Percentiles rank a stretch among this genome's conserved stretches.
Conservation (phyloP, 2,113 vertebrate genomes). For the Ctenodactylus gundi region DNA sequence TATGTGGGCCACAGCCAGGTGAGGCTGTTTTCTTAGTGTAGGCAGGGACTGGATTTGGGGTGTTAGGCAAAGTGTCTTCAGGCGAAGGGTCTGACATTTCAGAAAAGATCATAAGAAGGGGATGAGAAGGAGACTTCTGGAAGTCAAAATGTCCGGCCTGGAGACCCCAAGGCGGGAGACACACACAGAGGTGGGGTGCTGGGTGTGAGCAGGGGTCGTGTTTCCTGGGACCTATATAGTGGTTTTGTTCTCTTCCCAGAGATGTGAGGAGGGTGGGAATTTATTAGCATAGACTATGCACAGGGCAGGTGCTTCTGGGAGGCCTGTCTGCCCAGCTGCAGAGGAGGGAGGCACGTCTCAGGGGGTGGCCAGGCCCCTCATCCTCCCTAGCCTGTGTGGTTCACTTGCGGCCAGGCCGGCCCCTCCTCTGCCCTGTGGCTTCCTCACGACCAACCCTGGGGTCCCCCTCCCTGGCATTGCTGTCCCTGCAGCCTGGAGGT, state of each 20-base stretch:
- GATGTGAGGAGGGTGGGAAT: neutral
- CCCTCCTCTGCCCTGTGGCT: neutral
- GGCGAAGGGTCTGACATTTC: neutral
- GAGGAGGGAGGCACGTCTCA: neutral
- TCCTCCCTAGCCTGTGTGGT: neutral
- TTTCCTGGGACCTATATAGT: neutral
- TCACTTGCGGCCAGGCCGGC: neutral
- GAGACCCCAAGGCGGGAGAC: neutral
- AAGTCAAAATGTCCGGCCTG: neutral
- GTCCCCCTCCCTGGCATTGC: too few relatives aligned
- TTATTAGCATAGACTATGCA: neutral
- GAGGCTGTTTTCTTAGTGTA: neutral
- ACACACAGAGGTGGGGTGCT: neutral
- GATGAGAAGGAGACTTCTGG: neutral
- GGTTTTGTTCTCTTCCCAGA: neutral
- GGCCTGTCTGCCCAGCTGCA: neutral
- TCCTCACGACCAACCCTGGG: neutral
- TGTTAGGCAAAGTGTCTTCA: neutral
- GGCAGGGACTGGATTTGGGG: too few relatives aligned
- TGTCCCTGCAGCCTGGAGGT: neutral
- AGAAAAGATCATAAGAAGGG: neutral
- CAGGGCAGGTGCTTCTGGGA: neutral
- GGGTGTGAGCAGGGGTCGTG: neutral
- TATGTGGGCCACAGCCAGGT: too few relatives aligned
- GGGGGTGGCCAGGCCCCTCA: neutral